Evolutionary conservation across 2,113 vertebrate species (phyloP).

Genomic region (Macheiramphus alcinus): DNA sequence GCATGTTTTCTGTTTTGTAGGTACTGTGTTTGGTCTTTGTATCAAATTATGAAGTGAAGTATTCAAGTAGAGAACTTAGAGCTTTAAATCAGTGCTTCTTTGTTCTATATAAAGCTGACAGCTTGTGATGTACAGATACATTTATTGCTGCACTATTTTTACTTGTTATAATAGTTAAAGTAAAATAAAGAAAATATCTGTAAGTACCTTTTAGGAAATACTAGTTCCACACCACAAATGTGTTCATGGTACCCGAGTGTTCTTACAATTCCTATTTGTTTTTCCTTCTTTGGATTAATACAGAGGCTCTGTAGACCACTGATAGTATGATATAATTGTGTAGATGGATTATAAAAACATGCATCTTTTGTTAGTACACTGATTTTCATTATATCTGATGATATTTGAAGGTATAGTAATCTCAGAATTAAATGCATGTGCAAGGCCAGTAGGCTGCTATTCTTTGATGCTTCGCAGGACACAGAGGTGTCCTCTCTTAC

Average conservation of each 20-base stretch:
- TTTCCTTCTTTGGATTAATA: not conserved
- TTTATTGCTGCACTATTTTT: not conserved
- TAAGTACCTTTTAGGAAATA: not conserved
- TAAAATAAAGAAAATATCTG: not conserved
- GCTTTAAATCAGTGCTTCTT: not conserved
- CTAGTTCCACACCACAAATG: not conserved
- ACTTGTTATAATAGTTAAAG: not conserved
- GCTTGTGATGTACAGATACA: not conserved
- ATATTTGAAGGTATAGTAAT: not conserved
- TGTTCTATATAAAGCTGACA: not conserved
- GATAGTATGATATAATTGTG: not conserved
- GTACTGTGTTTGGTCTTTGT: not conserved
- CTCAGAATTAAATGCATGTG: not conserved
- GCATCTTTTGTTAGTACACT: not conserved
- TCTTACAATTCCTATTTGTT: not conserved
- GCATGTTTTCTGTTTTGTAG: not conserved
- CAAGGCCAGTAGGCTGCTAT: not conserved
- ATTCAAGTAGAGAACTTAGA: not conserved
- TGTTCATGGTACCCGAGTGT: not conserved
- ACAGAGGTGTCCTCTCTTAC: not conserved
- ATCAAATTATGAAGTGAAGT: not conserved
- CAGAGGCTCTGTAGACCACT: not conserved
- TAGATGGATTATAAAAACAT: not conserved
- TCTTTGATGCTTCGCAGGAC: not conserved
- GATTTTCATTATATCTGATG: not conserved